phyloP scores from a whole-genome alignment of 2,797 vertebrate species.

The Vireo griseus region DNA sequence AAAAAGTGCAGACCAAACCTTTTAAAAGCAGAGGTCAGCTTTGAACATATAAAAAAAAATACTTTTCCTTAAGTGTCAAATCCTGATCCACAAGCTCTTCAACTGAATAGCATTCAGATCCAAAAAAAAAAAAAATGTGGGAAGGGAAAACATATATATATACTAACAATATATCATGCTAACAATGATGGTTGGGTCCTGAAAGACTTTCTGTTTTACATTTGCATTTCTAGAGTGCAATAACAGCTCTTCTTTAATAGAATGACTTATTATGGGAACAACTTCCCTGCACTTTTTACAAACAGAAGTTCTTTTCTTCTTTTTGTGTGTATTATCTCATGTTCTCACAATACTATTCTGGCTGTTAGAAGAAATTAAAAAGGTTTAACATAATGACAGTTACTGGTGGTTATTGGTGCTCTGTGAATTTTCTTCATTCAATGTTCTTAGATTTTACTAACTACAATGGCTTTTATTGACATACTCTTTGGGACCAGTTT shows the following conservation, averaged over 20 bases:
- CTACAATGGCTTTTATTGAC: not conserved
- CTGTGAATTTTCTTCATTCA: not conserved
- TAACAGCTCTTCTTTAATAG: conserved; percentile 45
- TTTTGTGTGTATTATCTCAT: conserved; percentile 7
- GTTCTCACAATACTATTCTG: not conserved
- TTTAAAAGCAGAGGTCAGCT: conserved; percentile 73
- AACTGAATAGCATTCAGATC: not conserved
- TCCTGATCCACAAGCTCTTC: conserved; percentile 12
- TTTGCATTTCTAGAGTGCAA: conserved; percentile 29
- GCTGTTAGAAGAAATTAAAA: conserved; percentile 2
- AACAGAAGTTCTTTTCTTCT: conserved; percentile 47
- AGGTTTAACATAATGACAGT: not conserved
- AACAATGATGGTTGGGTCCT: not conserved
- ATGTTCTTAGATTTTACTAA: not conserved
- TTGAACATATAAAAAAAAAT: conserved; percentile 67
- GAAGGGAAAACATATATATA: not conserved
- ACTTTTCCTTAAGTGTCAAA: conserved; percentile 48
- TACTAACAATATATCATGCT: conserved; percentile 15
- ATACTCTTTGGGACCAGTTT: not conserved
- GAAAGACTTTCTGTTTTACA: conserved; percentile 41
- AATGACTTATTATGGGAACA: conserved; percentile 56
- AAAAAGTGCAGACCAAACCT: conserved; percentile 74
- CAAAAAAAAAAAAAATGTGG: not conserved
- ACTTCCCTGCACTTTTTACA: conserved; percentile 11
- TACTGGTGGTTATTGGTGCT: not conserved